Evolutionary conservation across 2,797 vertebrate genomes (phyloP).

Genomic region (Euphonia xanthogaster): DNA sequence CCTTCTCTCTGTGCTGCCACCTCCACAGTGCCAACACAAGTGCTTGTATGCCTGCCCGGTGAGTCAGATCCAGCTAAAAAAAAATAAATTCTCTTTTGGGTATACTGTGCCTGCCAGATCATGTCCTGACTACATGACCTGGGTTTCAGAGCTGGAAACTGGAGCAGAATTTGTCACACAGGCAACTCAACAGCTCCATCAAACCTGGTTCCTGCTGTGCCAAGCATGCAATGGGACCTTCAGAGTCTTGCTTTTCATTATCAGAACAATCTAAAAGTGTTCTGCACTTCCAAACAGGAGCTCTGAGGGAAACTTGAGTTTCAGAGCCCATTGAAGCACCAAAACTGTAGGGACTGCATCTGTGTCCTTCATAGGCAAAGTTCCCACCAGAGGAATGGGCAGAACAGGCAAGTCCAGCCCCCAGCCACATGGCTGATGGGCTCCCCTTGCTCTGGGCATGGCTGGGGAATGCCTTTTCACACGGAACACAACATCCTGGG

Average conservation of each 20-base stretch:
- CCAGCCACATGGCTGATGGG: accelerated
- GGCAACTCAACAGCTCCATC: background rate
- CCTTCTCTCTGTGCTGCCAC: background rate
- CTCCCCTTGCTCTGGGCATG: background rate
- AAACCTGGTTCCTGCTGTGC: background rate
- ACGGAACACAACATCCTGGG: background rate
- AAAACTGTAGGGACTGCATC: background rate
- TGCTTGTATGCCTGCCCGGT: background rate
- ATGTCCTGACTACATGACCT: background rate
- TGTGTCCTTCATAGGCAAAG: background rate
- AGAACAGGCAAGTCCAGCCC: background rate
- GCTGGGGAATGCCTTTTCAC: background rate
- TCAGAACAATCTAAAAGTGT: background rate
- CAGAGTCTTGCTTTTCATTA: background rate
- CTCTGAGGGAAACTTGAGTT: background rate
- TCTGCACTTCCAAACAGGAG: background rate
- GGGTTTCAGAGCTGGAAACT: background rate
- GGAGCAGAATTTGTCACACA: background rate
- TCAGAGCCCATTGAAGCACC: background rate
- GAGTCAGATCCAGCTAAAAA: background rate
- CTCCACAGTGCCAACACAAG: background rate
- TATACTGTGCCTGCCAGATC: background rate
- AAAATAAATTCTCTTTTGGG: background rate
- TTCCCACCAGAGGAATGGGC: background rate
- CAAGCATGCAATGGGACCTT: background rate